Base-by-base conservation (phyloP, 1,140 invertebrate genomes). In the Magallana angulata region DNA sequence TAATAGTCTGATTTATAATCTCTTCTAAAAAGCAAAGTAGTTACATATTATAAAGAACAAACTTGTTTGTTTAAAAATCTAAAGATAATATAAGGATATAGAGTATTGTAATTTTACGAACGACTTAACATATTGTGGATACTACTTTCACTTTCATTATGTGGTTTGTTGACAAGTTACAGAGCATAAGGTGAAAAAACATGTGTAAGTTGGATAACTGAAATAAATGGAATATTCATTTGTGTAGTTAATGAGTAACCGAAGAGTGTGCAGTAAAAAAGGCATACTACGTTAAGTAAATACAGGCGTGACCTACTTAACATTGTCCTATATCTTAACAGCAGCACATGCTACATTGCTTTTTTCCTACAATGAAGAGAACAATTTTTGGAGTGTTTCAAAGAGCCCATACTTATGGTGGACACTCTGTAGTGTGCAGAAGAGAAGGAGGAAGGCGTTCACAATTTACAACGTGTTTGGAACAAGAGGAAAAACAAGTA, bases 301-400 rank as follows among this genome's bases (percentile, higher is more conserved):
- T 36, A 36, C 36, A 36, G 1, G 1, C 5, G 36, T 36, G 36
- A 36, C 36, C 36, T 36, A 36, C 30, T 64, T 64, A 11, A 3
- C 24, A 18, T 71, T 71, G 68, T 71, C 68, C 68, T 71, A 71
- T 71, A 71, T 71, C 24, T 71, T 71, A 30, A 24, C 56, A 85
- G 16, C 0, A 14, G 71, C 30, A 64, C 48, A 85, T 62, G 24
- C 36, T 36, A 36, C 36, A 36, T 36, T 11, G 60, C 9, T 12
- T 5, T 62, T 62, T 36, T 71, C 36, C 24, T 11, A 71, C 24
- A 71, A 71, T 71, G 68, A 71, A 30, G 24, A 30, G 68, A 71
- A 18, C 11, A 71, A 30, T 71, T 71, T 71, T 71, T 12, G 9
- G 24, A 71, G 8, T 30, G 24, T 71, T 71, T 71, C 18, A 9